Evolutionary conservation across 2,888 invertebrate species (phyloP), one percentile per base, ranked within the genome.

Genomic region (Hoplodrina ambigua): DNA sequence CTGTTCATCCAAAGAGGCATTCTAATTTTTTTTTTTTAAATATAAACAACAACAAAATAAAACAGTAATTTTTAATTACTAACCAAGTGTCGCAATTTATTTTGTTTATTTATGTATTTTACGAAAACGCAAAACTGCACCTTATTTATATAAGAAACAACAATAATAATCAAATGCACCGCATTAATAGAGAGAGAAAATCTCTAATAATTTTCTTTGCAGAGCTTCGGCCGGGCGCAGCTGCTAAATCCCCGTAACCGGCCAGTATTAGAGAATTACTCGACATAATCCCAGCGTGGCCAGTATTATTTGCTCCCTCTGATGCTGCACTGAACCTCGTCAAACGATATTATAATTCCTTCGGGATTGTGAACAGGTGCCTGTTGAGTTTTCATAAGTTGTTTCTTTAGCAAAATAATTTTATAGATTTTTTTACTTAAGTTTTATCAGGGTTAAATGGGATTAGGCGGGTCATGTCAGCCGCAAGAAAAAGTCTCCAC

Each of bases 191-290:
- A 52, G 59, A 69, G n/a, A 69, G 57, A 55, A 19, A 61, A 70
- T 70, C 30, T 69, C 54, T 69, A 61, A 74, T 74, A 72, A 77
- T 73, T n/a, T n/a, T 74, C 74, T 77, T 77, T 72, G 65, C 64
- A 65, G 55, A 6, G 33, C 69, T 50, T 60, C 62, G 61, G 30
- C 30, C 62, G 67, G 69, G 61, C 72, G 54, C 84, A 82, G 84
- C 65, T 82, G 81, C 61, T 82, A 82, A 75, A 79, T 62, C 77
- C 78, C 67, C 69, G 67, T 74, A 76, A 70, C 77, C 79, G 65
- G 53, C 72, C 72, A 69, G 76, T 59, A 76, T 80, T 84, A 84
- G 80, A 78, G 85, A 76, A 84, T 85, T 82, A 77, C 75, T 79
- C 73, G 70, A 67, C 72, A 75, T 84, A 82, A 85, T 85, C 83